phyloP scores from a whole-genome alignment of 2,888 invertebrate genomes.

The Drosophila neonasuta region DNA sequence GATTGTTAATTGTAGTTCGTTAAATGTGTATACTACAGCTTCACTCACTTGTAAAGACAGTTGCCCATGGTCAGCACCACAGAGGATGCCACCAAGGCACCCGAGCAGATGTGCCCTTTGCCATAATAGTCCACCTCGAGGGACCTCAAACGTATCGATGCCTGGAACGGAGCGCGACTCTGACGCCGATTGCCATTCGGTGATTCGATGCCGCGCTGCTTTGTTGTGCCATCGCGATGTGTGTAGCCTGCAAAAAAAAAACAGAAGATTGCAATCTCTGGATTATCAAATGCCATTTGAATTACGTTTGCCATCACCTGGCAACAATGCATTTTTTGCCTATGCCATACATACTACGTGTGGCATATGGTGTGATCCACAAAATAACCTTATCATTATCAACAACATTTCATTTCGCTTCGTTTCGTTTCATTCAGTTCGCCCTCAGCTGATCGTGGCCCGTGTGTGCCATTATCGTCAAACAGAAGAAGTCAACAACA shows the following conservation, averaged over 20 bases:
- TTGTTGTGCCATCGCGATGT: constrained; percentile 47
- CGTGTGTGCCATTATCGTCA: constrained; percentile 2
- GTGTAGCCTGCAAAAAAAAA: constrained; percentile 50
- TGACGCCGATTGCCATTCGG: background rate
- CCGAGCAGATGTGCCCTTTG: constrained; percentile 80
- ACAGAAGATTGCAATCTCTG: constrained; percentile 6
- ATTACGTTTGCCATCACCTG: constrained; percentile 1
- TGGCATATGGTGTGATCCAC: constrained; percentile 18
- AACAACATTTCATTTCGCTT: constrained; percentile 1
- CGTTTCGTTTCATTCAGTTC: constrained; percentile 4
- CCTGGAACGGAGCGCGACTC: constrained; percentile 67
- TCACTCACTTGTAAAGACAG: constrained; percentile 72
- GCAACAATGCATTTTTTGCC: constrained; percentile 17
- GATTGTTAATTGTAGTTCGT: background rate
- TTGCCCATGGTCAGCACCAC: constrained; percentile 77
- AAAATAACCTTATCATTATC: constrained; percentile 22
- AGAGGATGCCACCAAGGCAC: constrained; percentile 75
- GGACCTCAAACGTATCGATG: constrained; percentile 75
- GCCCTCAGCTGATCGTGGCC: constrained; percentile 22
- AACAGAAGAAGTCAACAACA: no score
- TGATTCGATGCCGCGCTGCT: constrained; percentile 44
- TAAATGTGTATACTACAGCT: no score
- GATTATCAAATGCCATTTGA: constrained; percentile 9
- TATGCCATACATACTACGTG: constrained; percentile 12
- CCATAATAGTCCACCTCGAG: constrained; percentile 70